Evolutionary conservation across 1,140 invertebrate genomes (phyloP).

Genomic region (Paraescarpia echinospica): DNA sequence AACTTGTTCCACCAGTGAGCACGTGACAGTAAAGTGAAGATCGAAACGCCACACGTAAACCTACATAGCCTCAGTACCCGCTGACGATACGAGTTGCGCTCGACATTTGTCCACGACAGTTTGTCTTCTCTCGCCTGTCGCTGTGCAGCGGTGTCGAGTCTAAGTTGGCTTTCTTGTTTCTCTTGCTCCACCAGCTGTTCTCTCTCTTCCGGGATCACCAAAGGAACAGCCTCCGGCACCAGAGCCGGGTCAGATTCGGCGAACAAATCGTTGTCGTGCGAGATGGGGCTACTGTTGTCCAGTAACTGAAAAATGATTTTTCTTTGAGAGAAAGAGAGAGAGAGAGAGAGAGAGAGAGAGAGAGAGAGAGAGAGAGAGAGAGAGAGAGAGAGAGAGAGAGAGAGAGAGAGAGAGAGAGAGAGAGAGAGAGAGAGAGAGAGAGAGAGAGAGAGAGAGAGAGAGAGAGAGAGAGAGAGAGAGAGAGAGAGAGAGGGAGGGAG

Average conservation of each 20-base stretch:
- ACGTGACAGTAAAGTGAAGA: too few relatives aligned
- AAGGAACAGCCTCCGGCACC: neutral
- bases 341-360: too few relatives aligned
- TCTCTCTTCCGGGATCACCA: neutral
- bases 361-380: too few relatives aligned
- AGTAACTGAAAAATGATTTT: neutral
- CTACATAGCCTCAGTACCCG: neutral
- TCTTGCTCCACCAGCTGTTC: neutral
- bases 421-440: too few relatives aligned
- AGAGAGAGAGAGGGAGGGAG: too few relatives aligned
- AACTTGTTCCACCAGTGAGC: too few relatives aligned
- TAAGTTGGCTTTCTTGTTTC: neutral
- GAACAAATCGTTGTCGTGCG: neutral
- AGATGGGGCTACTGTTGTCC: neutral
- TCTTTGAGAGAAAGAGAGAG: too few relatives aligned
- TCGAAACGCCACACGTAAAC: neutral
- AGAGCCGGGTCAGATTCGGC: neutral
- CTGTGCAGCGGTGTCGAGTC: neutral
- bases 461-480: too few relatives aligned
- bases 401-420: too few relatives aligned
- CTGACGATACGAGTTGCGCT: neutral
- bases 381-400: too few relatives aligned
- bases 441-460: too few relatives aligned
- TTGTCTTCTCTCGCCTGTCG: neutral
- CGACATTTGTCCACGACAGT: neutral